Conservation (phyloP, 2,888 invertebrate genomes). For the Drosophila borborema region DNA sequence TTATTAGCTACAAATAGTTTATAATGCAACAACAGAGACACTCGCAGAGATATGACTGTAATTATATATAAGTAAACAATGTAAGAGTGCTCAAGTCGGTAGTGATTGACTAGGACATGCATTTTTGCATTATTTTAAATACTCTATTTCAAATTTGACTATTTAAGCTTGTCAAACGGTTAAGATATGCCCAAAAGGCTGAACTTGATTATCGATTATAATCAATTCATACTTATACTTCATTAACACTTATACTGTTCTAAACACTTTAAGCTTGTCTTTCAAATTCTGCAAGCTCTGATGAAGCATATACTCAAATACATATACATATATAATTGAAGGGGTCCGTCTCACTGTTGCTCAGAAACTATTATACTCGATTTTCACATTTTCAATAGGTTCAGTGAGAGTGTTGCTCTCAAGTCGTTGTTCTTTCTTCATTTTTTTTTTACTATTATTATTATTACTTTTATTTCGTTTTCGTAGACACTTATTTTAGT, state of each 20-base stretch:
- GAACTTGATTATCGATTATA: too few relatives aligned
- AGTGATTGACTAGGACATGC: not conserved
- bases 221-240: too few relatives aligned
- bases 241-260: too few relatives aligned
- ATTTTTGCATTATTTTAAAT: too few relatives aligned
- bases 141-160: too few relatives aligned
- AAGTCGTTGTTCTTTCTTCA: slow-evolving; percentile 25
- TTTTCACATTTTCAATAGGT: not conserved
- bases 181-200: too few relatives aligned
- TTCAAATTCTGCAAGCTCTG: too few relatives aligned
- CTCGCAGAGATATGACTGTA: not conserved
- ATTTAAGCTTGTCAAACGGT: too few relatives aligned
- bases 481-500: slow-evolving; percentile 45
- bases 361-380: not conserved
- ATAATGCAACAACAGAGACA: slow-evolving; percentile 23
- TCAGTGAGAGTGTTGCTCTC: slow-evolving; percentile 7
- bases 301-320: too few relatives aligned
- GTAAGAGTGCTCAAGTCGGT: not conserved
- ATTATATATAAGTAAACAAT: not conserved
- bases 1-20: slow-evolving; percentile 52
- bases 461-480: slow-evolving; percentile 30
- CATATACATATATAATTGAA: not conserved
- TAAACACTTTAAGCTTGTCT: too few relatives aligned
- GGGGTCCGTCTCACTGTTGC: not conserved
- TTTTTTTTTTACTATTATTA: slow-evolving; percentile 6